Conservation (phyloP, 2,888 invertebrate genomes). For the Polydrusus cervinus region DNA sequence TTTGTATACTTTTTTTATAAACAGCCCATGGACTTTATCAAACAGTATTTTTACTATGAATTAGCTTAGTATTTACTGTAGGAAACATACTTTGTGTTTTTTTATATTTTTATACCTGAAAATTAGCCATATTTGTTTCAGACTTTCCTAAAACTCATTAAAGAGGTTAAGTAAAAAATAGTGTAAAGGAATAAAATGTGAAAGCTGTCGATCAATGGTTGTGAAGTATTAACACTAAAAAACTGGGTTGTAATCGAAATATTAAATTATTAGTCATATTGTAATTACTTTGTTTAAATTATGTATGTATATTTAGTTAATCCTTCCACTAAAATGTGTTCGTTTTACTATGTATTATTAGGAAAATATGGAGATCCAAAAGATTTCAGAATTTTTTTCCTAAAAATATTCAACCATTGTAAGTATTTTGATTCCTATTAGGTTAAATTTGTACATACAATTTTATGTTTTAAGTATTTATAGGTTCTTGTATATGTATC, state of each 20-base stretch:
- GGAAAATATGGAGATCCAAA: background rate
- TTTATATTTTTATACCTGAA: constrained; percentile 15
- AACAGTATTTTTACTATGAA: constrained; percentile 20
- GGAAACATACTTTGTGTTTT: background rate
- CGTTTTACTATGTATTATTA: constrained; percentile 15
- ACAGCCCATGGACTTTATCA: background rate
- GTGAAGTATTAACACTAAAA: constrained; percentile 34
- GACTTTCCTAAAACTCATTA: background rate
- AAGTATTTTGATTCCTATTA: constrained; percentile 37
- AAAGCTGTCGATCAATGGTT: constrained; percentile 30
- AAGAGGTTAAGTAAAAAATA: constrained; percentile 25
- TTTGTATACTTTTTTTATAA: constrained; percentile 10
- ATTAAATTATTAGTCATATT: constrained; percentile 16
- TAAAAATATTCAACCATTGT: constrained; percentile 20
- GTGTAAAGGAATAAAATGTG: constrained; percentile 32
- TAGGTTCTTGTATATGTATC: constrained; percentile 20
- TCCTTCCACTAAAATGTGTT: constrained; percentile 26
- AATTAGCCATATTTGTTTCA: background rate
- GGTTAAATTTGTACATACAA: constrained; percentile 36
- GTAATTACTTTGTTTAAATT: constrained; percentile 25
- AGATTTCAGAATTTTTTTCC: constrained; percentile 9
- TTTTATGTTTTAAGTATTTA: constrained; percentile 25
- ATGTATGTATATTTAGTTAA: constrained; percentile 20
- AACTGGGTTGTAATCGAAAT: constrained; percentile 29
- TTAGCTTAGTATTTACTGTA: constrained; percentile 13